These are phyloP conservation scores for Pseudomyrmex sp. DNA, from an alignment of 1,140 invertebrate species.

Conservation along the genomic window DNA sequence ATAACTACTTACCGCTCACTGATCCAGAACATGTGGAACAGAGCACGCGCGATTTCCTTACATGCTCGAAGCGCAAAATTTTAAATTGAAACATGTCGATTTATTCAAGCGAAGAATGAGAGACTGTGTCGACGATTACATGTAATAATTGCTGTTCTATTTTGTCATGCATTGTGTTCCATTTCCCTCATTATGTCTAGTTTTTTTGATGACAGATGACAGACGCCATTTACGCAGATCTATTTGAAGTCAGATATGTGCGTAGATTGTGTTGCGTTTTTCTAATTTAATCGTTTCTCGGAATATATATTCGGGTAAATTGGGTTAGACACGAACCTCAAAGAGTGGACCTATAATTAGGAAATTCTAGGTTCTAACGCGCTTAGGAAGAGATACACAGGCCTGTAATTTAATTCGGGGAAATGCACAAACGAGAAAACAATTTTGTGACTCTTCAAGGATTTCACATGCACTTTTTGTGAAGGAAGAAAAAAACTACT, in stretches of 20 bases:
- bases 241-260: not conserved
- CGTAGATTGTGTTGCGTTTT: not conserved
- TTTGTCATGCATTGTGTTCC: slow-evolving; percentile 10
- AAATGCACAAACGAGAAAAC: slow-evolving; percentile 5
- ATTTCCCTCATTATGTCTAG: slow-evolving; percentile 14
- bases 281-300: too few relatives aligned
- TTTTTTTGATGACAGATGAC: not conserved
- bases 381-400: slow-evolving; percentile 4
- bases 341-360: slow-evolving; percentile 15
- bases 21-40: slow-evolving; percentile 50
- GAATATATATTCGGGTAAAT: too few relatives aligned
- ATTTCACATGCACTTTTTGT: not conserved
- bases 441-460: not conserved
- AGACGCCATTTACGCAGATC: not conserved
- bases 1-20: slow-evolving; percentile 34
- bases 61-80: slow-evolving; percentile 7
- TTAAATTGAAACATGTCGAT: slow-evolving; percentile 35
- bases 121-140: not conserved
- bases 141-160: slow-evolving; percentile 8
- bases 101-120: slow-evolving; percentile 32
- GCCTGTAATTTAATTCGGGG: slow-evolving; percentile 32
- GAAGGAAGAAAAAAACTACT: too few relatives aligned
- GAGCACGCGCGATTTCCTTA: slow-evolving; percentile 25
- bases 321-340: not conserved
- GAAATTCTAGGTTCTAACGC: slow-evolving; percentile 8